These are phyloP conservation scores for Rhopalosiphum padi DNA, from an alignment of 1,140 invertebrate species.

Conservation along the genomic window DNA sequence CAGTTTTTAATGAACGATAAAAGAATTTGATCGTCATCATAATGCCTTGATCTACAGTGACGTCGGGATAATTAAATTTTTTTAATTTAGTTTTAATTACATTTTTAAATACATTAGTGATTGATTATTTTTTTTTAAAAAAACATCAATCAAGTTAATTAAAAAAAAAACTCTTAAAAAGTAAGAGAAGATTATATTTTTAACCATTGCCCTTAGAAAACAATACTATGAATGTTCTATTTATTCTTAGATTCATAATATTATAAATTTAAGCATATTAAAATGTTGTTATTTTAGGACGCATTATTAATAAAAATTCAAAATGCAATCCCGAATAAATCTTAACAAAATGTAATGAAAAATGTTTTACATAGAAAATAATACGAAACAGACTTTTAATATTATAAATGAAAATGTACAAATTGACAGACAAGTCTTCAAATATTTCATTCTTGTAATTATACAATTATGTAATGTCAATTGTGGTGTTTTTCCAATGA, in stretches of 20 bases:
- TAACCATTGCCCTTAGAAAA: background rate
- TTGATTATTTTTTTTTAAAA: background rate
- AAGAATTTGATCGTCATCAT: conserved; percentile 2
- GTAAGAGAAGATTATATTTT: background rate
- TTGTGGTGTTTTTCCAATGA: too few species aligned
- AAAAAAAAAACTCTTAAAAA: background rate
- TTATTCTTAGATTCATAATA: background rate
- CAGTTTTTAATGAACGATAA: background rate
- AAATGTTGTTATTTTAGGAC: background rate
- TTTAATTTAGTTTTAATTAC: conserved; percentile 24
- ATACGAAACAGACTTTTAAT: too few species aligned
- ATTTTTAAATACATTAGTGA: conserved; percentile 3
- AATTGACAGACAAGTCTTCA: too few species aligned
- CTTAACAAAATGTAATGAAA: too few species aligned
- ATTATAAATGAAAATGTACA: too few species aligned
- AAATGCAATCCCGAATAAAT: too few species aligned
- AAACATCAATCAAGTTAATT: conserved; percentile 15
- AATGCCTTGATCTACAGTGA: background rate
- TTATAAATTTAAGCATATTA: background rate
- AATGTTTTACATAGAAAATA: too few species aligned
- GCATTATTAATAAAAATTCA: too few species aligned
- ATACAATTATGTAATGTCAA: too few species aligned
- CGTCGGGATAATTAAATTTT: background rate
- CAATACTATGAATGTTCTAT: background rate
- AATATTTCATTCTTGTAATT: too few species aligned